A percentile compares a stretch with the other conserved stretches of the same genome.
Conservation (phyloP, 2,888 invertebrate species). For the Tortricodes alternella region DNA sequence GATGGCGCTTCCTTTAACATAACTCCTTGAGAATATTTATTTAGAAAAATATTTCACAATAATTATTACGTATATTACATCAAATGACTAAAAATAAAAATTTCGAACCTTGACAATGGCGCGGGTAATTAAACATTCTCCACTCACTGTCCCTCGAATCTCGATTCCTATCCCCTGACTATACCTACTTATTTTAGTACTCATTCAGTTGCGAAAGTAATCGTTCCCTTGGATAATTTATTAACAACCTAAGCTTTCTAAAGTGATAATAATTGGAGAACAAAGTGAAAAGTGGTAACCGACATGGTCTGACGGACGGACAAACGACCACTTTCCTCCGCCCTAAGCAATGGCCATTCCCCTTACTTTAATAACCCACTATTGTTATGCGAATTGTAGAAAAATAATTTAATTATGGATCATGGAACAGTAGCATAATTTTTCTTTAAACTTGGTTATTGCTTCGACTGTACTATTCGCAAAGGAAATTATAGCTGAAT, state of each 20-base stretch:
- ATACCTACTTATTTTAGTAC: too few species aligned
- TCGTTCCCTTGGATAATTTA: background rate
- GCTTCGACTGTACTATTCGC: too few species aligned
- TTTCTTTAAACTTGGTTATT: background rate
- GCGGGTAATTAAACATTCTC: too few species aligned
- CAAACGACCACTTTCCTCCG: slow-evolving; percentile 54
- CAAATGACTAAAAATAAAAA: too few species aligned
- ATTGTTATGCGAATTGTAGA: background rate
- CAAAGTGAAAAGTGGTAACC: slow-evolving; percentile 58
- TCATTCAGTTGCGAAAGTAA: too few species aligned
- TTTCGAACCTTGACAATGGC: too few species aligned
- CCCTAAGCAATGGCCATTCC: slow-evolving; percentile 58
- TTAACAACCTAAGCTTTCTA: slow-evolving; percentile 21
- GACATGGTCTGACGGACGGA: slow-evolving; percentile 49
- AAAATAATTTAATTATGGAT: background rate
- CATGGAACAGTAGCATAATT: background rate
- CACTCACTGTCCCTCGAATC: too few species aligned
- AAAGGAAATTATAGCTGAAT: too few species aligned
- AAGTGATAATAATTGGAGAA: slow-evolving; percentile 54
- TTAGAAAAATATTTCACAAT: too few species aligned
- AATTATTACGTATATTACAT: background rate
- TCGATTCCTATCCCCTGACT: too few species aligned
- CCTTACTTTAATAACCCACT: slow-evolving; percentile 31
- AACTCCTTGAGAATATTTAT: too few species aligned
- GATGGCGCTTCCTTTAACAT: slow-evolving; percentile 23